Percentiles rank a stretch among this genome's conserved stretches.
These are phyloP conservation scores for Galeruca laticollis DNA, from an alignment of 2,888 invertebrate genomes.

Conservation along the genomic window DNA sequence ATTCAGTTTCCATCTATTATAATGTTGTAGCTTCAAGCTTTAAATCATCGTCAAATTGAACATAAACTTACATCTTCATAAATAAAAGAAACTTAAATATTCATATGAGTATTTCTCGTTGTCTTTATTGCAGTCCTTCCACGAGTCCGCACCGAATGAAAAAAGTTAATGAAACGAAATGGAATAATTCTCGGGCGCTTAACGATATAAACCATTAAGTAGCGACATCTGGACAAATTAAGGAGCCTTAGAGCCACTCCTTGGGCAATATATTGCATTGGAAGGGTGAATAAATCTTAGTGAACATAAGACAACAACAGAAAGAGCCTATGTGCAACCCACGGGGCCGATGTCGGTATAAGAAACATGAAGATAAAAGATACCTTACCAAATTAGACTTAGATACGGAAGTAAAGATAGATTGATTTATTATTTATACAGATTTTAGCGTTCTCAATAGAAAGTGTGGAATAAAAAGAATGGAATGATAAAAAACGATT, in stretches of 20 bases:
- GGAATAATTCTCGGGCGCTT: conserved; percentile 24
- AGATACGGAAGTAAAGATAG: not conserved
- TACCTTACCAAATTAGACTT: not conserved
- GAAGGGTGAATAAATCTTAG: conserved; percentile 47
- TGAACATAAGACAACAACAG: conserved; percentile 22
- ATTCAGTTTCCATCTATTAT: not conserved
- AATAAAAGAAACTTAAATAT: conserved; percentile 4
- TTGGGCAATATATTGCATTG: conserved; percentile 41
- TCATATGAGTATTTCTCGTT: not conserved
- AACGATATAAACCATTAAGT: conserved; percentile 33
- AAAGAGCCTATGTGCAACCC: conserved; percentile 20
- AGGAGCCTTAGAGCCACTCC: conserved; percentile 43
- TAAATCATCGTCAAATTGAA: not conserved
- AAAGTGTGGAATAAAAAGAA: no score
- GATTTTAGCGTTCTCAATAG: no score
- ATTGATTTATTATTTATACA: no score
- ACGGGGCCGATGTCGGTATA: not conserved
- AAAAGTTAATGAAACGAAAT: conserved; percentile 31
- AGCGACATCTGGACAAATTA: conserved; percentile 44
- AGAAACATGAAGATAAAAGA: not conserved
- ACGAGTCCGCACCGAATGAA: not conserved
- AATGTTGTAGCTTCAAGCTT: not conserved
- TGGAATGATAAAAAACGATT: no score
- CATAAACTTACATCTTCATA: not conserved
- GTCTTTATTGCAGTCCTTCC: not conserved